Percentiles rank a stretch among this genome's conserved stretches.
phyloP scores from a whole-genome alignment of 2,113 vertebrate genomes.

The Mustelus asterias region DNA sequence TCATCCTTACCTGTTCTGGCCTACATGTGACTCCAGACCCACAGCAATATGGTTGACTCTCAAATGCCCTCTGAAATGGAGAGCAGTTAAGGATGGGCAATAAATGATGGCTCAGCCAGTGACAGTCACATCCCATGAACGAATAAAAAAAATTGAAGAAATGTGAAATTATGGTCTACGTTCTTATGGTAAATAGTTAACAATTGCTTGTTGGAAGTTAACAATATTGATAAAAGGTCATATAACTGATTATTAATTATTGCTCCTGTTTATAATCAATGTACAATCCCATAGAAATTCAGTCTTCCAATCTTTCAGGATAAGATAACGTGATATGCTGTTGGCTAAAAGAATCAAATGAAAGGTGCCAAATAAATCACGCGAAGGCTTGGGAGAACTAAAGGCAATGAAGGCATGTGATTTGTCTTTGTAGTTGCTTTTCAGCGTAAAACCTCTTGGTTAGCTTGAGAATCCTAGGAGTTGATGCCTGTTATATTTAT shows the following conservation, averaged over 20 bases:
- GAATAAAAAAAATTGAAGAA: neutral
- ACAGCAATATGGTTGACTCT: too few species aligned
- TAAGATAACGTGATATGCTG: conserved; percentile 37
- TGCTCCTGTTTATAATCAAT: neutral
- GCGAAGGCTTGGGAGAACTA: conserved; percentile 58
- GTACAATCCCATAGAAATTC: neutral
- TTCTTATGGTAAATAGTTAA: neutral
- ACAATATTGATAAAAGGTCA: neutral
- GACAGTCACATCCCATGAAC: too few species aligned
- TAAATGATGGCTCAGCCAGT: too few species aligned
- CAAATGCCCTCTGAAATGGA: too few species aligned
- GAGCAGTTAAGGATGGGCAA: too few species aligned
- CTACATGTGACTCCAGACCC: too few species aligned
- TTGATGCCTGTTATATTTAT: neutral
- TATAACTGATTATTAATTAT: neutral
- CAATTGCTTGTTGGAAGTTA: neutral
- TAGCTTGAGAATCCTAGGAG: neutral
- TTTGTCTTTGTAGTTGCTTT: neutral
- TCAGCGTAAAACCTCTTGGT: too few species aligned
- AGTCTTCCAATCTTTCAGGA: neutral
- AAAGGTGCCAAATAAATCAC: conserved; percentile 44
- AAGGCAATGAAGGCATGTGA: conserved; percentile 46
- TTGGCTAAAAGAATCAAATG: conserved; percentile 46
- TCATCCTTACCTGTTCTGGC: too few species aligned
- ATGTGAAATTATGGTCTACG: neutral